Evolutionary conservation across 2,113 vertebrate genomes (phyloP), one percentile per base, ranked within the genome.

Genomic region (Barnardius zonarius): DNA sequence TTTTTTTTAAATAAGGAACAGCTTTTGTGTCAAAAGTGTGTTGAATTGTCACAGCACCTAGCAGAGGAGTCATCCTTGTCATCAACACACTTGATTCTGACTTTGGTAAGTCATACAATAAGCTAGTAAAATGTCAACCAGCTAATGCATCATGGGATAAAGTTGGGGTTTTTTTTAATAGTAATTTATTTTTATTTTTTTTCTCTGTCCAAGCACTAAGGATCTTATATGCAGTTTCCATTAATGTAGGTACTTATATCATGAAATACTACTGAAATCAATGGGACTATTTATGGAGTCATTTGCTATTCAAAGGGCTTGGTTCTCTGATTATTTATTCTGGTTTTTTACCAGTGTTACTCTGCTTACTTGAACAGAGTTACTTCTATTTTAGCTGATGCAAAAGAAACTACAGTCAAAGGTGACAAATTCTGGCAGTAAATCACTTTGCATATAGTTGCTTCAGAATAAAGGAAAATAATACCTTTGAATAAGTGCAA

Each of bases 321-420:
- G 88, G 96, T 96, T 96, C 90, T 95, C 91, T 96, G 92, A 93
- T 96, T 97, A 97, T 96, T 96, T 96, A 96, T 96, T 94, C 94
- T 94, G 85, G 16, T 75, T 93, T 96, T 96, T 90, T 68, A 88
- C 54, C 88, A 88, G 68, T 88, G 72, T 95, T 95, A 94, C 92
- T 95, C 85, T 88, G 76, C 93, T 93, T 96, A 75, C 68, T 96
- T 95, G 88, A 94, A 95, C 83, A 74, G 88, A 90, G 87, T 96
- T 90, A 96, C 87, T 95, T 93, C 76, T 96, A 95, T 96, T 97
- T 96, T 93, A 91, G 82, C 75, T 95, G 68, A 92, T 55, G 79
- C 61, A 90, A 94, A 95, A 91, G 87, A 92, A 88, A 90, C 81
- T 85, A 35, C 62, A 80, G 91, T 93, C 90, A 96, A 95, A 96